These are phyloP conservation scores for Enteromius paludinosus DNA, from an alignment of 2,797 vertebrate genomes.

Conservation along the genomic window DNA sequence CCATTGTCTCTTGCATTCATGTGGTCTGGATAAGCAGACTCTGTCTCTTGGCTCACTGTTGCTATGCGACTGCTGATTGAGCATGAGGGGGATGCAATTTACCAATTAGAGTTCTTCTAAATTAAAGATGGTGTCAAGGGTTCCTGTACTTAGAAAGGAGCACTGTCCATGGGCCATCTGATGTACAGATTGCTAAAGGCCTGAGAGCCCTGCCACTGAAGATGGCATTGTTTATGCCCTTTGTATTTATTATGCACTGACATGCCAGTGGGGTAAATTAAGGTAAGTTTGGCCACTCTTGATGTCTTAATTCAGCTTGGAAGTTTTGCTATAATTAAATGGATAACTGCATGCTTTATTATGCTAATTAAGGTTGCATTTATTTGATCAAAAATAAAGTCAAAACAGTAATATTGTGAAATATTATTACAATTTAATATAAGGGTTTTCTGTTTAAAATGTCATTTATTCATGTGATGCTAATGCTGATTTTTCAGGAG, in stretches of 20 bases:
- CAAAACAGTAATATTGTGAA: background rate
- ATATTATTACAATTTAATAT: background rate
- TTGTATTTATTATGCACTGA: background rate
- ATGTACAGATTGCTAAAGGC: slow-evolving; percentile 34
- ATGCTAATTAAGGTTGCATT: background rate
- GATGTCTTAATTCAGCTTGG: background rate
- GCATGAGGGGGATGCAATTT: slow-evolving; percentile 74
- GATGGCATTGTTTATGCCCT: background rate
- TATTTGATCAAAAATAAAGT: background rate
- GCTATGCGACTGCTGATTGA: slow-evolving; percentile 80
- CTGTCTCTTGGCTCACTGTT: slow-evolving; percentile 64
- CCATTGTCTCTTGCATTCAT: slow-evolving; percentile 43
- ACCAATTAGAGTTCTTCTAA: slow-evolving; percentile 78
- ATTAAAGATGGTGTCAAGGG: slow-evolving; percentile 72
- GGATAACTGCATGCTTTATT: background rate
- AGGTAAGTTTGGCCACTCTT: background rate
- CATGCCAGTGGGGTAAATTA: background rate
- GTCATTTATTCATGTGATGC: background rate
- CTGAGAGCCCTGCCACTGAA: slow-evolving; percentile 7
- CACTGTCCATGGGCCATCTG: slow-evolving; percentile 37
- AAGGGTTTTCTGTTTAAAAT: background rate
- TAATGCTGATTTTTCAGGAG: background rate
- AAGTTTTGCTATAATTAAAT: background rate
- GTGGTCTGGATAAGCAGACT: slow-evolving; percentile 53
- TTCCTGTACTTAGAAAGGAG: slow-evolving; percentile 61